Evolutionary conservation across 1,140 invertebrate genomes (phyloP).

Genomic region (Drosophila trapezifrons): DNA sequence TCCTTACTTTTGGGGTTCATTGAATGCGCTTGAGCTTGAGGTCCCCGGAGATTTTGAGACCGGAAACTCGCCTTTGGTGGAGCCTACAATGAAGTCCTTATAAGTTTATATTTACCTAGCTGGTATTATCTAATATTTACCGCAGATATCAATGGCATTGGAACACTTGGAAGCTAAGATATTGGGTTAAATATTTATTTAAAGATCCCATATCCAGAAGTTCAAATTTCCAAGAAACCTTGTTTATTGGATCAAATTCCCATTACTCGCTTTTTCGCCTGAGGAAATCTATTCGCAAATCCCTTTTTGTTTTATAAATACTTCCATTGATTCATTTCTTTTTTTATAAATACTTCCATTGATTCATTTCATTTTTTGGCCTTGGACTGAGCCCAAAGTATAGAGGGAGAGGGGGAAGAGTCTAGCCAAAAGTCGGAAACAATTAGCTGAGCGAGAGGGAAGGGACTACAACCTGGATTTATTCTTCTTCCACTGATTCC

Average conservation of each 20-base stretch:
- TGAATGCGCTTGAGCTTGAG: conserved; percentile 7
- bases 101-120: not conserved
- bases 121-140: not conserved
- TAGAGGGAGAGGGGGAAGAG: conserved; percentile 3
- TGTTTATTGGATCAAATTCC: conserved; percentile 2
- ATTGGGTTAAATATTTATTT: conserved; percentile 2
- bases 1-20: conserved; percentile 5
- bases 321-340: conserved; percentile 2
- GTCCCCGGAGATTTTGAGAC: not conserved
- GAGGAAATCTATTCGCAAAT: not conserved
- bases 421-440: conserved; percentile 59
- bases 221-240: not conserved
- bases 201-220: not conserved
- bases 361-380: conserved; percentile 1
- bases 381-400: conserved; percentile 9
- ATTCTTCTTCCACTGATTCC: conserved; percentile 32
- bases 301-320: not conserved
- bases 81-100: conserved; percentile 4
- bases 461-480: conserved; percentile 1
- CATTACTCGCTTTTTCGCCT: not conserved
- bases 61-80: not conserved
- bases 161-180: too few relatives aligned
- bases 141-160: not conserved
- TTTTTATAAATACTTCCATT: not conserved
- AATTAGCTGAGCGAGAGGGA: conserved; percentile 49